Evolutionary conservation across 2,888 invertebrate genomes (phyloP).

Genomic region (Drosophila fungiperda): DNA sequence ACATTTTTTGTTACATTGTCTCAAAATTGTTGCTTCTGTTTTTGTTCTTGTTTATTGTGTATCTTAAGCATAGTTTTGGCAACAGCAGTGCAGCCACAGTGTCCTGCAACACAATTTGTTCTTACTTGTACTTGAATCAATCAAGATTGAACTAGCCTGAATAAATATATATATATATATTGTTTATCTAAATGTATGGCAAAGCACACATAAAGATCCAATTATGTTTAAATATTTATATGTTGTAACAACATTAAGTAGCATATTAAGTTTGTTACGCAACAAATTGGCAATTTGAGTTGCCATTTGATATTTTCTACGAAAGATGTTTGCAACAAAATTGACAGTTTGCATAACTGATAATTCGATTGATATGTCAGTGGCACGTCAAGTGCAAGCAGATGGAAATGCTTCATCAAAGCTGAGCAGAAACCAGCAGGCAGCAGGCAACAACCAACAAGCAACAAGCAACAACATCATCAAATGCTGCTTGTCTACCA

Average conservation of each 20-base stretch:
- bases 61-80: slow-evolving; percentile 17
- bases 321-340: slow-evolving; percentile 43
- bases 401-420: background rate
- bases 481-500: slow-evolving; percentile 39
- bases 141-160: background rate
- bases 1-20: slow-evolving; percentile 23
- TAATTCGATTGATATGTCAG: slow-evolving; percentile 64
- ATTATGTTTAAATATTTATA: background rate
- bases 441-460: background rate
- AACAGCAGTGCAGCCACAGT: slow-evolving; percentile 23
- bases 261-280: slow-evolving; percentile 15
- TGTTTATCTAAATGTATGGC: background rate
- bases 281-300: slow-evolving; percentile 55
- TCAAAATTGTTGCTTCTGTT: background rate
- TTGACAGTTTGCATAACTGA: slow-evolving; percentile 64
- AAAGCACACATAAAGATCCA: background rate
- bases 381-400: background rate
- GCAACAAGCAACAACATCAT: slow-evolving; percentile 23
- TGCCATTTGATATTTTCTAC: slow-evolving; percentile 58
- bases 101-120: slow-evolving; percentile 5
- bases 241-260: background rate
- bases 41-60: background rate
- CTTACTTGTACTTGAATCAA: background rate
- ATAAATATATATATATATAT: background rate
- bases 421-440: background rate